Base-by-base conservation (phyloP, 2,113 vertebrate species). In the Phyllopteryx taeniolatus region DNA sequence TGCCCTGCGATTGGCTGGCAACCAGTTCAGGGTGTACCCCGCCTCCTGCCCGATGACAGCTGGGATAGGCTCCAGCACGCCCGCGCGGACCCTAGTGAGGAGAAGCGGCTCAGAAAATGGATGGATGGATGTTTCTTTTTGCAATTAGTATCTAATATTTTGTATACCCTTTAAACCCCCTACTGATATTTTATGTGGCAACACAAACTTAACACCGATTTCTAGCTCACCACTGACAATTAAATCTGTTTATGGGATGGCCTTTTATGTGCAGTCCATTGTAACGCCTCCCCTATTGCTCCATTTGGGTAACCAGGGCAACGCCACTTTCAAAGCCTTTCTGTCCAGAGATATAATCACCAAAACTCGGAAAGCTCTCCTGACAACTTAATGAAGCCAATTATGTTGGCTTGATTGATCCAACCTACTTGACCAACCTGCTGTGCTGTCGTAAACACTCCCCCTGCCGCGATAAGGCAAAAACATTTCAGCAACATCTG, bases 271-370 rank as follows among this genome's bases (percentile, higher is more conserved):
- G 75, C 80, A 79, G 75, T 68, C 78, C 76, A 87, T 91, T 90
- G 85, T 90, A 86, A 83, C 80, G 76, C 79, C 81, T 90, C 86
- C 84, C 79, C 84, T 17, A 84, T 70, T 76, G 85, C 84, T 90
- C 90, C 88, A 89, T 89, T 89, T 90, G 79, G 70, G 91, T 91
- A 87, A 86, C 91, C 83, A 88, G 87, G 59, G 91, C 91, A 93
- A 93, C 90, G 22, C 77, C 86, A 71, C 83, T 90, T 82, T 91
- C 78, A 91, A 92, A 86, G 90, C 84, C 77, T 82, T 79, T 84
- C 88, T 90, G 84, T 88, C 86, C 75, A 90, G 77, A 91, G 78
- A 79, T 75, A 64, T 86, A 90, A 91, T 92, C 91, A 90, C 79
- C 80, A 87, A 81, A 91, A 91, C 86, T 91, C 89, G 87, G 82